Conservation (phyloP, 2,888 invertebrate genomes). For the Parnassius apollo region DNA sequence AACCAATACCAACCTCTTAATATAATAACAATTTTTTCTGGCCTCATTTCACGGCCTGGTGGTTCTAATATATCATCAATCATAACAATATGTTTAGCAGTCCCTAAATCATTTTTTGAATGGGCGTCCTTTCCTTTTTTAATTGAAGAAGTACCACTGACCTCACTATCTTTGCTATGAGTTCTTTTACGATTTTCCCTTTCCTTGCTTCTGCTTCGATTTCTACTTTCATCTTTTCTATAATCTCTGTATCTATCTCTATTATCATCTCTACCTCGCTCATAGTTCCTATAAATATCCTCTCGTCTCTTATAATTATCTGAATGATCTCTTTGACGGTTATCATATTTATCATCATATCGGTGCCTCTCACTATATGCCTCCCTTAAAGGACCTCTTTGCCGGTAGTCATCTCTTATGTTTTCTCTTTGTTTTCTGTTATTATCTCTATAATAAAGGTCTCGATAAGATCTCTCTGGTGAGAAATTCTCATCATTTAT, state of each 20-base stretch:
- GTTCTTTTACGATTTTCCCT: slow-evolving; percentile 59
- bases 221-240: slow-evolving; percentile 43
- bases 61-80: slow-evolving; percentile 91
- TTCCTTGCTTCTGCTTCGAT: slow-evolving; percentile 59
- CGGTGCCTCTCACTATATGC: slow-evolving; percentile 41
- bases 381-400: slow-evolving; percentile 45
- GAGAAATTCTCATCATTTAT: slow-evolving; percentile 40
- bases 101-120: slow-evolving; percentile 39
- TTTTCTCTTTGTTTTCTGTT: slow-evolving; percentile 41
- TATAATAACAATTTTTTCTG: slow-evolving; percentile 91
- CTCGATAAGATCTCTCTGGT: slow-evolving; percentile 42
- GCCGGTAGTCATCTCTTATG: slow-evolving; percentile 33
- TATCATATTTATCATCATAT: slow-evolving; percentile 40
- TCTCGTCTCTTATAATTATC: slow-evolving; percentile 41
- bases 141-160: slow-evolving; percentile 36
- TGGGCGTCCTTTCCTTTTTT: slow-evolving; percentile 50
- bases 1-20: slow-evolving; percentile 85
- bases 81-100: slow-evolving; percentile 71
- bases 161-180: slow-evolving; percentile 56
- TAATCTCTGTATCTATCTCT: slow-evolving; percentile 47
- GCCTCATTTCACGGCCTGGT: slow-evolving; percentile 90
- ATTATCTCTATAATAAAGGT: slow-evolving; percentile 35
- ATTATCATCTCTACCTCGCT: slow-evolving; percentile 47
- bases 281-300: slow-evolving; percentile 39
- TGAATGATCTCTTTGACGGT: slow-evolving; percentile 48